These are phyloP conservation scores for Macrotus californicus DNA, from an alignment of 2,113 vertebrate genomes.

Conservation along the genomic window DNA sequence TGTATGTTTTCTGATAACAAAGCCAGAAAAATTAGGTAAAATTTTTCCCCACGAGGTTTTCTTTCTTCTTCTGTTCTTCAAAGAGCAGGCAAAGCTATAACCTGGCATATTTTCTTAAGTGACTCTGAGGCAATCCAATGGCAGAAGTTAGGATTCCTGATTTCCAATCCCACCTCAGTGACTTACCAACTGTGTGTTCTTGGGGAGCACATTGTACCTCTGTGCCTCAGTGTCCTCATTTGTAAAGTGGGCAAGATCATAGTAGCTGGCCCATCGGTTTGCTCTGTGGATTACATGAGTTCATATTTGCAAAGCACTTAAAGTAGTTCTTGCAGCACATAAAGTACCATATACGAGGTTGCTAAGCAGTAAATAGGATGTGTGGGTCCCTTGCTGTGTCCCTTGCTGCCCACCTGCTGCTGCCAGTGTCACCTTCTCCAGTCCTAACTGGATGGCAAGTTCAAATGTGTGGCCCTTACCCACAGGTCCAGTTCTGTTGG, in stretches of 20 bases:
- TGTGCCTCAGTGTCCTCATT: background rate
- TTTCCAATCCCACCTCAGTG: background rate
- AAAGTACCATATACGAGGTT: fast-evolving
- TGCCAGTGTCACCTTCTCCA: background rate
- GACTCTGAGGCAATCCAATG: fast-evolving
- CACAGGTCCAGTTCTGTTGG: background rate
- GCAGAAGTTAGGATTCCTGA: too few species aligned
- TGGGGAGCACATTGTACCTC: background rate
- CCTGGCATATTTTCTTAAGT: background rate
- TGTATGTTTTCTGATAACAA: background rate
- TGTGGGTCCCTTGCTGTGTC: background rate
- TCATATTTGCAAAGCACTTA: background rate
- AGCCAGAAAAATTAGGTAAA: background rate
- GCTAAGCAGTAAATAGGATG: background rate
- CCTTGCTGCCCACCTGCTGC: background rate
- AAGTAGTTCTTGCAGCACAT: background rate
- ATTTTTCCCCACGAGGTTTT: background rate
- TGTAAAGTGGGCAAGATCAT: background rate
- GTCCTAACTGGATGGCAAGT: background rate
- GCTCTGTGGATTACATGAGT: background rate
- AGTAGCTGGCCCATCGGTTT: background rate
- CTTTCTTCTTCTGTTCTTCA: background rate
- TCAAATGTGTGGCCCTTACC: background rate
- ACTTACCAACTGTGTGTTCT: background rate
- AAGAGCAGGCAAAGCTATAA: background rate